Evolutionary conservation across 2,888 invertebrate species (phyloP).

Genomic region (Cheilosia pagana): DNA sequence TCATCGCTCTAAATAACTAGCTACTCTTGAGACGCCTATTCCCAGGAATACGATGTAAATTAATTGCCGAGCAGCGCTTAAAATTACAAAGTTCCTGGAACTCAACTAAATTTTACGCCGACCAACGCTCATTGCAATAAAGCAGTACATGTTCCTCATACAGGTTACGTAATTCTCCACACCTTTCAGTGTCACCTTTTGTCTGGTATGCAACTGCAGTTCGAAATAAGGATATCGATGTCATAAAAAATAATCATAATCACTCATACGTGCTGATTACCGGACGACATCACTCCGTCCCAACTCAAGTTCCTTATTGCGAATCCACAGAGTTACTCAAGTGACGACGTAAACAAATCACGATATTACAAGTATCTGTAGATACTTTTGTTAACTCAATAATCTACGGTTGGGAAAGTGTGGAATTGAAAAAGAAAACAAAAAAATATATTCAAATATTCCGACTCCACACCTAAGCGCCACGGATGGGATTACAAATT

Average conservation of each 20-base stretch:
- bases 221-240: slow-evolving; percentile 41
- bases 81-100: no score
- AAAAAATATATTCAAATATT: slow-evolving; percentile 21
- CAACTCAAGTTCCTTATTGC: slow-evolving; percentile 37
- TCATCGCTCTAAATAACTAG: no score
- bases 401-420: slow-evolving; percentile 53
- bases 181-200: neutral
- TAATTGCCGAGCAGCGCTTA: no score
- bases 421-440: slow-evolving; percentile 25
- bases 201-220: slow-evolving; percentile 30
- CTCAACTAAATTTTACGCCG: no score
- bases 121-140: no score
- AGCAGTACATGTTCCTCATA: neutral
- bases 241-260: slow-evolving; percentile 48
- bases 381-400: slow-evolving; percentile 35
- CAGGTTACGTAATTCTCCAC: neutral
- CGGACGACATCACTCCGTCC: slow-evolving; percentile 23
- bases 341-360: slow-evolving; percentile 38
- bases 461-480: slow-evolving; percentile 62
- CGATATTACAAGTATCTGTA: neutral
- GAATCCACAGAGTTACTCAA: slow-evolving; percentile 43
- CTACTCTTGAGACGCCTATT: no score
- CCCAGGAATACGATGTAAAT: no score
- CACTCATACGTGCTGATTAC: slow-evolving; percentile 58
- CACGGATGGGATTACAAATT: slow-evolving; percentile 60